A percentile compares a stretch with the other conserved stretches of the same genome.
phyloP scores from a whole-genome alignment of 64 coral and sea anemone genomes.

The Cladopsammia gracilis region DNA sequence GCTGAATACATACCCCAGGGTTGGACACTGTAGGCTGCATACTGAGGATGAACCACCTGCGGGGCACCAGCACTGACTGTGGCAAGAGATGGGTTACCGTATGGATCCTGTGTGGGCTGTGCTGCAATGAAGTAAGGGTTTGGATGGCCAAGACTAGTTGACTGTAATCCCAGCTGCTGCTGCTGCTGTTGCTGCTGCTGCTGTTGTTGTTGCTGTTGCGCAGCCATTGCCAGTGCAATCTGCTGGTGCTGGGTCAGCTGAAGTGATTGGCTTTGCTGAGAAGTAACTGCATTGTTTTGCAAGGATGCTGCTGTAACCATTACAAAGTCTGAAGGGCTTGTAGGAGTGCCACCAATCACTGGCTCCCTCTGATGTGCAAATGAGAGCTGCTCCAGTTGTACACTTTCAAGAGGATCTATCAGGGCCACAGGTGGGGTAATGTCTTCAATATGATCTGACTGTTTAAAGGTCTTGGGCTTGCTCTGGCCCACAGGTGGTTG shows the following conservation, averaged over 20 bases:
- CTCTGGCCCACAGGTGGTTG: slow-evolving; percentile 42
- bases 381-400: slow-evolving; percentile 73
- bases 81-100: slow-evolving; percentile 80
- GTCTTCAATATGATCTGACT: slow-evolving; percentile 63
- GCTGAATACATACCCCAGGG: slow-evolving; percentile 92
- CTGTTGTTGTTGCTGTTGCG: slow-evolving; percentile 84
- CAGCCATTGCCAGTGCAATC: slow-evolving; percentile 81
- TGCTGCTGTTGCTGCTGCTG: slow-evolving; percentile 68
- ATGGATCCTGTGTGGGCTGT: slow-evolving; percentile 88
- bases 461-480: slow-evolving; percentile 59
- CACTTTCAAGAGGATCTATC: slow-evolving; percentile 72
- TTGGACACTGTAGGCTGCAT: slow-evolving; percentile 90
- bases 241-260: slow-evolving; percentile 82
- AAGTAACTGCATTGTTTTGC: slow-evolving; percentile 38
- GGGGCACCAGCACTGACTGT: slow-evolving; percentile 81
- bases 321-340: slow-evolving; percentile 90
- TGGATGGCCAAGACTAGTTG: slow-evolving; percentile 58
- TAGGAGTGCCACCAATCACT: slow-evolving; percentile 74
- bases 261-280: slow-evolving; percentile 68
- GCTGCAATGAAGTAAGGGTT: slow-evolving; percentile 94
- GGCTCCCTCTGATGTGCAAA: slow-evolving; percentile 76
- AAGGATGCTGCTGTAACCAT: slow-evolving; percentile 78
- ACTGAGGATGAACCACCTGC: slow-evolving; percentile 90
- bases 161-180: slow-evolving; percentile 74
- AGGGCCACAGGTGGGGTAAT: slow-evolving; percentile 67